These are phyloP conservation scores for Seira musarum DNA, from an alignment of 2,888 invertebrate species.

Conservation along the genomic window DNA sequence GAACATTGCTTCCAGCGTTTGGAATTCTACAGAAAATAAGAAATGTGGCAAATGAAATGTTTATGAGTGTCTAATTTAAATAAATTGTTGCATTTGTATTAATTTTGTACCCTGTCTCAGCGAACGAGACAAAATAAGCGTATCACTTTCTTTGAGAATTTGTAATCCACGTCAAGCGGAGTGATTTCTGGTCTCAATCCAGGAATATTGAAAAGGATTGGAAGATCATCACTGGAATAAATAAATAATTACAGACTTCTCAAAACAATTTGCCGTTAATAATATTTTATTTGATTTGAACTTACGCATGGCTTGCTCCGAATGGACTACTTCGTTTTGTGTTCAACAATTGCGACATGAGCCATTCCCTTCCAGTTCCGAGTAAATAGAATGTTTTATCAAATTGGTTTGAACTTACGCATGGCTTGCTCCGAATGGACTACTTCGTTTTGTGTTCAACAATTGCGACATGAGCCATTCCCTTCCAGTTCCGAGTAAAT, in stretches of 20 bases:
- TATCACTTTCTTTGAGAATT: conserved; percentile 36
- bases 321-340: neutral
- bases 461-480: neutral
- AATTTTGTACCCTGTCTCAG: conserved; percentile 36
- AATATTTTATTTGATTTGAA: no score
- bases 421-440: conserved; percentile 16
- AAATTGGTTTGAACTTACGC: conserved; percentile 8
- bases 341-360: neutral
- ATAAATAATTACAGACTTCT: neutral
- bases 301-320: conserved; percentile 27
- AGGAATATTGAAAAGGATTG: conserved; percentile 40
- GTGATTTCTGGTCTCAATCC: conserved; percentile 28
- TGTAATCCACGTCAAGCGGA: conserved; percentile 32
- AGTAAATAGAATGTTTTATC: no score
- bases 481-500: neutral
- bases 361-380: neutral
- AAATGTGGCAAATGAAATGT: no score
- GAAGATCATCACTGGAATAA: conserved; percentile 38
- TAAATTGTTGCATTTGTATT: no score
- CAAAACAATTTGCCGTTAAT: neutral
- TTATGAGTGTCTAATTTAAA: no score
- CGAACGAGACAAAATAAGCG: conserved; percentile 32
- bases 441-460: neutral
- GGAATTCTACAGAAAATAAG: no score
- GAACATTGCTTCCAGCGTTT: neutral